Evolutionary conservation across 2,888 invertebrate species (phyloP), one percentile per base, ranked within the genome.

Genomic region (Linnaemya tessellans): DNA sequence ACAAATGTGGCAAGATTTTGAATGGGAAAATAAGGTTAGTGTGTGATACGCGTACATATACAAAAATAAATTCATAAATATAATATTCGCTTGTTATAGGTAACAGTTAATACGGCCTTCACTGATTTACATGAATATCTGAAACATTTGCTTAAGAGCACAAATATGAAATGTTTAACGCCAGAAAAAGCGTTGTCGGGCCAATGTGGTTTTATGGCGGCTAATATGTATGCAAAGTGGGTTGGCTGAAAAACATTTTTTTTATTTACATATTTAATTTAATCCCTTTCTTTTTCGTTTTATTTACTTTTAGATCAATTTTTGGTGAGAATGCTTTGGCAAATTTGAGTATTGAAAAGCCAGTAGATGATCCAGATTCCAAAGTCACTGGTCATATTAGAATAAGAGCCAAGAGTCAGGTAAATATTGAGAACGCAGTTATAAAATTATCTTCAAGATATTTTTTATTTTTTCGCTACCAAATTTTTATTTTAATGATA

Each of bases 1-100:
- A 8, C 96, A 97, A 93, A 99, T 99, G 99, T 99, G 99, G 99
- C 98, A 98, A 3, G 99, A 99, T 94, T 99, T 99, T 93, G 99
- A 99, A 93, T 99, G 99, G 99, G 99, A 99, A 94, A 99, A 99
- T 93, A 99, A 99, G 95, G 98, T 94, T 87, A 38, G 25, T 11
- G 58, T 30, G 3, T 18, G 3, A 5, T 46, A 58, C n/a, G 54
- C 41, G 0, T 30, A 13, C 9, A 41, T 41, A 11, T 9, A 51
- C 56, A n/a, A n/a, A n/a, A n/a, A n/a, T 11, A 7, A 25, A 64
- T 1, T n/a, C 5, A 18, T 20, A 15, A n/a, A 20, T 54, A 0
- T 0, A 20, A 43, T 20, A 20, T 56, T 60, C 9, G 18, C 0
- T 51, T 64, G 25, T 62, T 79, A 70, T 41, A 91, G 90, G 91